Evolutionary conservation across 2,113 vertebrate genomes (phyloP).

Genomic region (Mungos mungo): DNA sequence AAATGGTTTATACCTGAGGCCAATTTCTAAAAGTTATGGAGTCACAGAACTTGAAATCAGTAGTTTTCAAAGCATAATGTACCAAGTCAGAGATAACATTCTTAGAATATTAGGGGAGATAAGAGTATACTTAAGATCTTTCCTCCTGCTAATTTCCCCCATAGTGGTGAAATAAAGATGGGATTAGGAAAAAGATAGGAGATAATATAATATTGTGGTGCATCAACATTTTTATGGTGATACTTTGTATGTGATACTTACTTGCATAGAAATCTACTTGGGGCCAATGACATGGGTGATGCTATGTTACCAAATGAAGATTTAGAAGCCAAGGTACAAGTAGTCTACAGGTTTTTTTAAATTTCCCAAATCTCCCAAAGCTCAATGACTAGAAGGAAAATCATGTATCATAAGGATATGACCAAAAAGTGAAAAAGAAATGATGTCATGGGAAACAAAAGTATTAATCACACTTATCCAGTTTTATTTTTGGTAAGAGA

Average conservation of each 20-base stretch:
- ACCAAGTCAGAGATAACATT: background rate
- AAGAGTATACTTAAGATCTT: background rate
- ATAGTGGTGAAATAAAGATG: background rate
- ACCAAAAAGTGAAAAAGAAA: background rate
- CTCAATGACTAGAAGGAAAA: background rate
- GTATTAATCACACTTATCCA: too few relatives aligned
- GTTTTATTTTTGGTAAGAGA: background rate
- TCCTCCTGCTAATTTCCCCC: background rate
- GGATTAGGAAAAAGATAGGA: background rate
- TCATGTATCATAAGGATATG: background rate
- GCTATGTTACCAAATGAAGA: background rate
- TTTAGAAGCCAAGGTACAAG: background rate
- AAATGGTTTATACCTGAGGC: background rate
- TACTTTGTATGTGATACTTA: background rate
- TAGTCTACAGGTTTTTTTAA: background rate
- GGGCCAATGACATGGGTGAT: background rate
- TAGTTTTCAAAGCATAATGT: background rate
- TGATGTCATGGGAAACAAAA: background rate
- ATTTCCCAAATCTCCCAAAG: background rate
- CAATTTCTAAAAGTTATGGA: background rate
- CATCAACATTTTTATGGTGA: background rate
- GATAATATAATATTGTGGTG: background rate
- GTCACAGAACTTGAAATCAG: background rate
- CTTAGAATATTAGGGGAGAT: background rate
- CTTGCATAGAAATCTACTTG: background rate